phyloP scores from a whole-genome alignment of 2,797 vertebrate species.

The Austrolebias charrua region DNA sequence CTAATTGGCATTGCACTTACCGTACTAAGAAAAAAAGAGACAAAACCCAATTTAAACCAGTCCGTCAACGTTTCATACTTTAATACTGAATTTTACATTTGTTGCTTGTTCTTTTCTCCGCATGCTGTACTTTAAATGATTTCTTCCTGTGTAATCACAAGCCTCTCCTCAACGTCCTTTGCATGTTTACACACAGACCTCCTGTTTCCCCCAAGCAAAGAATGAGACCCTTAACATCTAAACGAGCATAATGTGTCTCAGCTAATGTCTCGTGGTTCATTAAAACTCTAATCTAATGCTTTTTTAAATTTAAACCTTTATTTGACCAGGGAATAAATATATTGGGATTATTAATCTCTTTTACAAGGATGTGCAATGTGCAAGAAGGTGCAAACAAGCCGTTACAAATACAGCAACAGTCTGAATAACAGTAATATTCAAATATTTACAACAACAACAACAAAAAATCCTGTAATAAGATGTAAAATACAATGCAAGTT shows the following conservation, averaged over 20 bases:
- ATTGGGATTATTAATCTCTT: no score
- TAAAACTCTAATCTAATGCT: neutral
- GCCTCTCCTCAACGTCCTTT: slow-evolving; percentile 63
- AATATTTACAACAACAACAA: no score
- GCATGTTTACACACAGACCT: slow-evolving; percentile 63
- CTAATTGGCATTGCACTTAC: slow-evolving; percentile 17
- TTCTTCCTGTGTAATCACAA: slow-evolving; percentile 62
- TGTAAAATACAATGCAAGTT: no score
- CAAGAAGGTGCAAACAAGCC: no score
- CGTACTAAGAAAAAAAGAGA: slow-evolving; percentile 4
- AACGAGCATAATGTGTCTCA: slow-evolving; percentile 40
- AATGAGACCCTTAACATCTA: slow-evolving; percentile 30
- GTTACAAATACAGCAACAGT: no score
- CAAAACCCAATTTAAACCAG: slow-evolving; percentile 18
- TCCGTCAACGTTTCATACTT: slow-evolving; percentile 14
- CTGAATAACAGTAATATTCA: no score
- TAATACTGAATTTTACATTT: slow-evolving; percentile 22
- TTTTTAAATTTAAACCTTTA: neutral
- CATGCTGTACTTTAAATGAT: slow-evolving; percentile 36
- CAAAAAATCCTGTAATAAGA: no score
- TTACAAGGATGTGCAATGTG: no score
- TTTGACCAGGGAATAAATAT: no score
- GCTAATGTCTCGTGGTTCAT: slow-evolving; percentile 10
- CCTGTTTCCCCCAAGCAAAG: slow-evolving; percentile 39
- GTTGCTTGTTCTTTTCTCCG: slow-evolving; percentile 39